phyloP scores from a whole-genome alignment of 2,797 vertebrate genomes.

The Lacerta agilis region DNA sequence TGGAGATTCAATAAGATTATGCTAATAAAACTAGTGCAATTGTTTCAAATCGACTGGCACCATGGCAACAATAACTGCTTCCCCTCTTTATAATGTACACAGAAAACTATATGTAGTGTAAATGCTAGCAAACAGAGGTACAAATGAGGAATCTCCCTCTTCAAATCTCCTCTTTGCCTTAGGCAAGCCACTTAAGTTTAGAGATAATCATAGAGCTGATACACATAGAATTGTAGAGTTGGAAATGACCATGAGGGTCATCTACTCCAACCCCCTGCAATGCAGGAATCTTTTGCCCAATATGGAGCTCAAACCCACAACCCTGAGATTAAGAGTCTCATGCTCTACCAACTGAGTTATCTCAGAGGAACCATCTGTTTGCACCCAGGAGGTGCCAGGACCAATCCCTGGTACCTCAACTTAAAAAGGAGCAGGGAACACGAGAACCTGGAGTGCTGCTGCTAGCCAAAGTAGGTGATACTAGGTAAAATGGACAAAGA shows the following conservation, averaged over 20 bases:
- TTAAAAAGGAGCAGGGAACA: background rate
- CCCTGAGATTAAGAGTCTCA: too few relatives aligned
- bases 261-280: too few relatives aligned
- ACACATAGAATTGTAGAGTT: too few relatives aligned
- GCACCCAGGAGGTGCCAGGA: background rate
- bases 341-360: too few relatives aligned
- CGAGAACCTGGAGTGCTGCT: background rate
- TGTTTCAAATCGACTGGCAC: constrained; percentile 54
- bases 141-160: background rate
- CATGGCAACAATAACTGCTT: constrained; percentile 32
- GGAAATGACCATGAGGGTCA: too few relatives aligned
- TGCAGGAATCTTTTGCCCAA: too few relatives aligned
- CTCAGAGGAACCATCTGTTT: background rate
- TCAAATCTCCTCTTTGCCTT: background rate
- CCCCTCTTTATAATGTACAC: constrained; percentile 41
- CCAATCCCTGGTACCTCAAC: background rate
- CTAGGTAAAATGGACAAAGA: background rate
- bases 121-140: background rate
- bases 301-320: too few relatives aligned
- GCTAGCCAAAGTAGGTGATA: background rate
- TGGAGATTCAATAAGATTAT: constrained; percentile 36
- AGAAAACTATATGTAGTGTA: background rate
- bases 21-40: background rate
- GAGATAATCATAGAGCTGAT: too few relatives aligned
- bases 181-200: background rate